Evolutionary conservation across 2,888 invertebrate genomes (phyloP).

Genomic region (Pachymerium ferrugineum): DNA sequence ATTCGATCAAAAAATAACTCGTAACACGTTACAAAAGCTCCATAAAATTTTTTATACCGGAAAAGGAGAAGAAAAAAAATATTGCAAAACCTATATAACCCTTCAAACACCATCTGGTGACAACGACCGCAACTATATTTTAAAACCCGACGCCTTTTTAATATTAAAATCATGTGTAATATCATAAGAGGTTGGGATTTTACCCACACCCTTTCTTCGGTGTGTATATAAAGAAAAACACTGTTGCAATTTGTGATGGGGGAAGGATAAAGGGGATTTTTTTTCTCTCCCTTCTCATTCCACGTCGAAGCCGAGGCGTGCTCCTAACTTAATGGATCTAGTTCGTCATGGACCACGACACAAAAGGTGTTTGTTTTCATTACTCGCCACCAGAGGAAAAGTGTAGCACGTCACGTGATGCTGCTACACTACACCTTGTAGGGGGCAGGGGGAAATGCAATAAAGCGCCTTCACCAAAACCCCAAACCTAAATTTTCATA

Average conservation of each 20-base stretch:
- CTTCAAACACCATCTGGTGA: background rate
- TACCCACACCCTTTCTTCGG: too few relatives aligned
- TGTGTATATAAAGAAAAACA: background rate
- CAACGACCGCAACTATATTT: background rate
- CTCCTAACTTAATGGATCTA: conserved; percentile 21
- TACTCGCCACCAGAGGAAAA: conserved; percentile 13
- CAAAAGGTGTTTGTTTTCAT: conserved; percentile 21
- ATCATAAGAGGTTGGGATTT: too few relatives aligned
- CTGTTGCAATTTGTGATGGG: background rate
- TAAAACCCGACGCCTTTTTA: too few relatives aligned
- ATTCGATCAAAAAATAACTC: background rate
- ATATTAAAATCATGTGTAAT: too few relatives aligned
- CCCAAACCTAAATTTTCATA: background rate
- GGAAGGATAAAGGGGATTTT: background rate
- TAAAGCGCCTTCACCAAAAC: background rate
- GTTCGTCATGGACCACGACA: conserved; percentile 15
- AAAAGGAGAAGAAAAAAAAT: background rate
- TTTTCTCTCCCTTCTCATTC: background rate
- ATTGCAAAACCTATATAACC: background rate
- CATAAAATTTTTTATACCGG: background rate
- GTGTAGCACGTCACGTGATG: background rate
- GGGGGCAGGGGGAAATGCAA: background rate
- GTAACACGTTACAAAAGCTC: too few relatives aligned
- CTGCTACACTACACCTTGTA: background rate
- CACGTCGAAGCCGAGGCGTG: background rate